Evolutionary conservation across 1,140 invertebrate species (phyloP), one percentile per base, ranked within the genome.

Genomic region (Plodia interpunctella): DNA sequence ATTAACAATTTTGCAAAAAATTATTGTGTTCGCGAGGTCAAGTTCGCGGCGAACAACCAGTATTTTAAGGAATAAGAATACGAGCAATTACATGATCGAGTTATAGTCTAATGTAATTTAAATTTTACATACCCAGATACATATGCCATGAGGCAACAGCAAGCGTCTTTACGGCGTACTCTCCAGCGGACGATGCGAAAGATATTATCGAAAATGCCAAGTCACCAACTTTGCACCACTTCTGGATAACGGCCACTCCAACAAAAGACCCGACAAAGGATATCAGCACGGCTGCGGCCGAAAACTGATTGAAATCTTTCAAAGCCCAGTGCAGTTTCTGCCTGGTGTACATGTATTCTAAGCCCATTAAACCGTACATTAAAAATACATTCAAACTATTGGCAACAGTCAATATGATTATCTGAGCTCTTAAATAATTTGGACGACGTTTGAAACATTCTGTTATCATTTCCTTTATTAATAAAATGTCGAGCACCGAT

Each of bases 261-360:
- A 90, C 60, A 0, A 88, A 60, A 1, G 85, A 86, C 0, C 90
- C 91, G 19, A 89, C 61, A 62, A 91, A 83, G 30, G 80, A 60
- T 17, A 69, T 61, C 2, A 51, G 77, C 10, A 63, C 60, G 82
- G 85, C 51, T 69, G 83, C 18, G 76, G 79, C 13, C 32, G 77
- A 81, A 59, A 78, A 92, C 54, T 87, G 79, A 0, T 90, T 91
- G 63, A 88, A 93, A 28, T 92, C 77, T 38, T 88, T 65, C 57
- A 93, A 80, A 21, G 90, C 80, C 93, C 93, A 94, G n/a, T 90
- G 87, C 38, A 94, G 90, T 70, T 91, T 91, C 32, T 92, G 90
- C 57, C 91, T 91, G n/a, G 90, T 69, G 68, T 92, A 94, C 51
- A 93, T 69, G 76, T 91, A 94, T 59, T 82, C 83, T 10, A 94